Base-by-base conservation (phyloP, 2,888 invertebrate genomes). In the Meta bourneti region DNA sequence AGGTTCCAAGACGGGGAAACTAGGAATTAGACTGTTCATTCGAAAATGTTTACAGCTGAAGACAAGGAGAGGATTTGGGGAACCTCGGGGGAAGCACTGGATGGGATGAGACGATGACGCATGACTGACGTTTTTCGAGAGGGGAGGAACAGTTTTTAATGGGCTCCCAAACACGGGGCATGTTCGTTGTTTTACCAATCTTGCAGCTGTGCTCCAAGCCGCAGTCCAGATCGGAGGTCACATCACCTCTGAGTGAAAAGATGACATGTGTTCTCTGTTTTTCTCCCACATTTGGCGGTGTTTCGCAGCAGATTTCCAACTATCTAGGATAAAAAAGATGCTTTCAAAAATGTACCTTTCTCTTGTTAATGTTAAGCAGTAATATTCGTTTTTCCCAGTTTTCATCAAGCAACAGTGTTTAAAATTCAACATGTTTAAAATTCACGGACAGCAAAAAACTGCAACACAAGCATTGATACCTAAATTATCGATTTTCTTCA, bases 61-160 rank as follows among this genome's bases (percentile, higher is more conserved):
- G 34, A 34, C 34, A 34, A 34, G 34, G 4, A 34, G 34, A 34
- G 34, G 34, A 34, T 34, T 9, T 11, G 61, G 61, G 61, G 61
- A 9, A 13, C n/a, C 0, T 20, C 11, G 80, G 80, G 69, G 80
- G 69, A n/a, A 52, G 81, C 9, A 4, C 34, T 5, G 70, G 79
- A 13, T 54, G 54, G 54, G n/a, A 78, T 9, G n/a, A n/a, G 9
- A 71, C 19, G 20, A 72, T 80, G 87, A 79, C 51, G 51, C 71
- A 8, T 79, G 80, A 81, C 48, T 88, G 88, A 81, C 88, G 61
- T 52, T 80, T 88, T 52, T 81, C 20, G 61, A 61, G 80, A 74
- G 88, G 74, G 84, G 88, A 71, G 88, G 75, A 20, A 11, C 54
- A 72, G 61, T 88, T 88, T 88, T 88, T 88, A 88, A 88, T 88